Conservation (phyloP, 2,888 invertebrate species). For the Hyposoter didymator region DNA sequence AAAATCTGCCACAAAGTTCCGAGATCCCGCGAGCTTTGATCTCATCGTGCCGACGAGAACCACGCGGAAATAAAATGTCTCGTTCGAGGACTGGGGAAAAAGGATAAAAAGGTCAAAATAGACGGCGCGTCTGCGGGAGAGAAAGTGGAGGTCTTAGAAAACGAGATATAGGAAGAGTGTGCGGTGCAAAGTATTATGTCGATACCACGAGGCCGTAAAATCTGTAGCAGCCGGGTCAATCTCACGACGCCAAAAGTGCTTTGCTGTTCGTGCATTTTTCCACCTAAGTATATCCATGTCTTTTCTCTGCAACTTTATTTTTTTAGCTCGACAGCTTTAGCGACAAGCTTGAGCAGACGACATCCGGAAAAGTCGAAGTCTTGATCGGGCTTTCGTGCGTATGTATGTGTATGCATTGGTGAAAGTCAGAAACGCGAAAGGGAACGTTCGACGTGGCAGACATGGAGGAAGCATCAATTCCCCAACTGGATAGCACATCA, state of each 20-base stretch:
- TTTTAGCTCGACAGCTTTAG: conserved; percentile 19
- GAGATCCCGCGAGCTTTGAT: conserved; percentile 63
- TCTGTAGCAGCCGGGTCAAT: conserved; percentile 64
- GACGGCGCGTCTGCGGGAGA: not conserved
- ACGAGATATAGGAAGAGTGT: conserved; percentile 21
- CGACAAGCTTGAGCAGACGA: conserved; percentile 48
- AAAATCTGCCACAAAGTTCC: conserved; percentile 51
- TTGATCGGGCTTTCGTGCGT: conserved; percentile 44
- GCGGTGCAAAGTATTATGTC: conserved; percentile 28
- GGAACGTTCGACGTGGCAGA: conserved; percentile 35
- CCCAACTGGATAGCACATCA: conserved; percentile 39
- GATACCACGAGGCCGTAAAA: conserved; percentile 58
- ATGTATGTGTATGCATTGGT: conserved; percentile 22
- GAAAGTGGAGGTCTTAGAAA: not conserved
- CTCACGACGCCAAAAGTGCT: conserved; percentile 60
- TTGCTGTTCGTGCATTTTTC: conserved; percentile 53
- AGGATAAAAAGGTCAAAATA: conserved; percentile 1
- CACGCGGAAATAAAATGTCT: conserved; percentile 44
- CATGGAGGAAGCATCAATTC: conserved; percentile 48
- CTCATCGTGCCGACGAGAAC: conserved; percentile 39
- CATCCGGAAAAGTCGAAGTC: conserved; percentile 57
- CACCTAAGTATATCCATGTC: conserved; percentile 18
- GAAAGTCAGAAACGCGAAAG: conserved; percentile 26
- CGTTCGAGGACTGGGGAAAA: conserved; percentile 41
- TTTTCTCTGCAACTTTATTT: conserved; percentile 36